phyloP scores from a whole-genome alignment of 2,888 invertebrate species.

The Choreutis nemorana region DNA sequence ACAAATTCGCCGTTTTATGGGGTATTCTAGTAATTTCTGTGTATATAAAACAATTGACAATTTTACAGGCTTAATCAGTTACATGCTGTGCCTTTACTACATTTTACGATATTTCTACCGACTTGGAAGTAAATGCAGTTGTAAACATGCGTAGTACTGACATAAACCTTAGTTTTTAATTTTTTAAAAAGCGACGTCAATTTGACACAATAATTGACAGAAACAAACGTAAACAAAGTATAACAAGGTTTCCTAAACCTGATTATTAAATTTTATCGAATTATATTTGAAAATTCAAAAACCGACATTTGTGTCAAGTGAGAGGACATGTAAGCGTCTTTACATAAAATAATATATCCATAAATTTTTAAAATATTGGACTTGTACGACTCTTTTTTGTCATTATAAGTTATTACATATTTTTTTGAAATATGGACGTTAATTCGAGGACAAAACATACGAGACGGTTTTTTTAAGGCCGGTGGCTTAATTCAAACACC shows the following conservation, averaged over 20 bases:
- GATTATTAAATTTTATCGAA: no score
- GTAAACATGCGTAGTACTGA: no score
- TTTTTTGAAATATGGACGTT: conserved; percentile 62
- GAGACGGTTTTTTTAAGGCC: conserved; percentile 37
- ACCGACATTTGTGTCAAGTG: no score
- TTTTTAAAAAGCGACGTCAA: no score
- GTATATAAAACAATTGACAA: conserved; percentile 48
- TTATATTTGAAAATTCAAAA: no score
- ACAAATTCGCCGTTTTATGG: conserved; percentile 40
- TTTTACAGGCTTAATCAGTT: conserved; percentile 35
- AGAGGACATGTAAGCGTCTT: no score
- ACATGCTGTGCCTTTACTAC: no score
- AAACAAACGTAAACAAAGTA: conserved; percentile 49
- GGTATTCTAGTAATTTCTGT: conserved; percentile 24
- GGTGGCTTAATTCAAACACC: conserved; percentile 9
- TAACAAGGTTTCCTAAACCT: conserved; percentile 47
- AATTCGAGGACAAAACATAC: conserved; percentile 55
- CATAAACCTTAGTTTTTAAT: no score
- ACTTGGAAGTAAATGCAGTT: no score
- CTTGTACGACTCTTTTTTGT: conserved; percentile 21
- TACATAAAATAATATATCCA: conserved; percentile 9
- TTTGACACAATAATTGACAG: conserved; percentile 55
- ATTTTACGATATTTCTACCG: no score
- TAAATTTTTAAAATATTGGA: no score
- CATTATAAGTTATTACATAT: no score